These are phyloP conservation scores for Eumaeus atala DNA, from an alignment of 1,140 invertebrate species.

Conservation along the genomic window DNA sequence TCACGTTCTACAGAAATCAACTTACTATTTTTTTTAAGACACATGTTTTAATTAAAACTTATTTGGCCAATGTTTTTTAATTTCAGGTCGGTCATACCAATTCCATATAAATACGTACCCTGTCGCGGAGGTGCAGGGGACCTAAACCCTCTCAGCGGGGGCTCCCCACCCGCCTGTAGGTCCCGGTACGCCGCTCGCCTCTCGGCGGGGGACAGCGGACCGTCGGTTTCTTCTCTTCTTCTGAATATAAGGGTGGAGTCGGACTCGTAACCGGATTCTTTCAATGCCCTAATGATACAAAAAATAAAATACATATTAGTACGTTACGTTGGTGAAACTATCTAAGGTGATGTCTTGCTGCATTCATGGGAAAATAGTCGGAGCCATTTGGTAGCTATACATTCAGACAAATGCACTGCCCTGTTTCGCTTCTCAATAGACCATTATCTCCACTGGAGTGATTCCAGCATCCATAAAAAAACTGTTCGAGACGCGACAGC, in stretches of 20 bases:
- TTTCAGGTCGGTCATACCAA: no score
- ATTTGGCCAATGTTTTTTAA: background rate
- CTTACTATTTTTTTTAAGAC: no score
- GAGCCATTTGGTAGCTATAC: background rate
- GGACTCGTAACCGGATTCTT: constrained; percentile 92
- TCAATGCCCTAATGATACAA: constrained; percentile 78
- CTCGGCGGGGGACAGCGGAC: constrained; percentile 84
- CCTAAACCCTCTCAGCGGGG: constrained; percentile 88
- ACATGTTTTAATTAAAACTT: no score
- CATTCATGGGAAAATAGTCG: no score
- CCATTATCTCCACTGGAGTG: no score
- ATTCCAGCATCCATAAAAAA: no score
- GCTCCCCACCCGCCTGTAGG: constrained; percentile 91
- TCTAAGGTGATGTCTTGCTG: constrained; percentile 10
- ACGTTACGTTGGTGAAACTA: no score
- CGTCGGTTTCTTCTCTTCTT: constrained; percentile 77
- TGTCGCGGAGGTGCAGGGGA: constrained; percentile 83
- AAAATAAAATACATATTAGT: no score
- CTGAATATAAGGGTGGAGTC: constrained; percentile 91
- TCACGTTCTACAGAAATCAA: no score
- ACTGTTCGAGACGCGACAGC: no score
- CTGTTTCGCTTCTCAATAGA: no score
- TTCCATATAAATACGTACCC: constrained; percentile 30
- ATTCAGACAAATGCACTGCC: background rate
- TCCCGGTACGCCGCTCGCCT: constrained; percentile 89